Conservation (phyloP, 2,888 invertebrate species). For the Lymantria monacha region DNA sequence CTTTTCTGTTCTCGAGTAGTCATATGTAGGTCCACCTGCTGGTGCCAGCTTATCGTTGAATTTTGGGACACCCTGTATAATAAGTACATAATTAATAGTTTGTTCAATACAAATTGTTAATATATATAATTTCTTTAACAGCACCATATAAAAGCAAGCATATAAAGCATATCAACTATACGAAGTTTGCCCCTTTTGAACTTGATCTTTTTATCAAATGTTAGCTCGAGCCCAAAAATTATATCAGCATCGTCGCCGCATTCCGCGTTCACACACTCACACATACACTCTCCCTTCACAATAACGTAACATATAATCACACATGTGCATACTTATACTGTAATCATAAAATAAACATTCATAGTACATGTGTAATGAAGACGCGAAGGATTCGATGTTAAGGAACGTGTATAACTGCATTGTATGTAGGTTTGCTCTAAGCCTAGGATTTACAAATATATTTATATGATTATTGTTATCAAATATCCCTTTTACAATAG, state of each 20-base stretch:
- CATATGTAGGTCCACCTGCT: too few relatives aligned
- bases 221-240: conserved; percentile 51
- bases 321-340: conserved; percentile 5
- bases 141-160: conserved; percentile 33
- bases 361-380: too few relatives aligned
- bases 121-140: conserved; percentile 10
- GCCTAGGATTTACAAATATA: too few relatives aligned
- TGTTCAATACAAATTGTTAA: background rate
- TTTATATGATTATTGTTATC: too few relatives aligned
- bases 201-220: conserved; percentile 78
- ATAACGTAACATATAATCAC: conserved; percentile 15
- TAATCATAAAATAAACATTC: background rate
- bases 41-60: too few relatives aligned
- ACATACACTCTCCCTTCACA: conserved; percentile 26
- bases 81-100: too few relatives aligned
- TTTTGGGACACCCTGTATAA: too few relatives aligned
- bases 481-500: too few relatives aligned
- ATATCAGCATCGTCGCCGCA: conserved; percentile 66
- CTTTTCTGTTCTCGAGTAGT: too few relatives aligned
- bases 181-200: conserved; percentile 68
- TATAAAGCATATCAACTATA: conserved; percentile 49
- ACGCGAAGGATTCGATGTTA: too few relatives aligned
- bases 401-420: too few relatives aligned
- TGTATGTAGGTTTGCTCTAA: too few relatives aligned
- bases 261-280: conserved; percentile 59